phyloP scores from a whole-genome alignment of 92 coral and sea anemone species.

The Epizoanthus ramosus region DNA sequence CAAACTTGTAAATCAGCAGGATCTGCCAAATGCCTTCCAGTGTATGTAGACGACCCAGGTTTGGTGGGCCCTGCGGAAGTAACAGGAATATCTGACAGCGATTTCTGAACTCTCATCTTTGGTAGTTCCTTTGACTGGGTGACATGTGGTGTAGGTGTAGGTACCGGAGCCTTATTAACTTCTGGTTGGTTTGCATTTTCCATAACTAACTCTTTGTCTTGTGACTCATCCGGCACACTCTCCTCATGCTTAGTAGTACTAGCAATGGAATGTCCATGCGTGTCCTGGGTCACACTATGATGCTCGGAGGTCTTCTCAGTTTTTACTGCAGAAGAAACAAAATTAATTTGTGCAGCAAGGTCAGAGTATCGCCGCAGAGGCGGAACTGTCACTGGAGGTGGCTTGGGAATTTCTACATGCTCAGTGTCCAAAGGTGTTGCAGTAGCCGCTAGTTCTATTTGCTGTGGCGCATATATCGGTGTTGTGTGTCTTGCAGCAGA shows the following conservation, averaged over 20 bases:
- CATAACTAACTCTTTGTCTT: background rate
- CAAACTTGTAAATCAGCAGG: slow-evolving; percentile 29
- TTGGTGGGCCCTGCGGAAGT: no score
- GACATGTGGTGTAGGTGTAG: background rate
- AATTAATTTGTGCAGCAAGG: slow-evolving; percentile 61
- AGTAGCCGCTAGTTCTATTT: background rate
- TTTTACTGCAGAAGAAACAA: slow-evolving; percentile 56
- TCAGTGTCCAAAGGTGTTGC: slow-evolving; percentile 13
- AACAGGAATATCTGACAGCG: slow-evolving; percentile 4
- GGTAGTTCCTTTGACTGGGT: background rate
- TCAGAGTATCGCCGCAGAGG: slow-evolving; percentile 68
- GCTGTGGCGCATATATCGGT: background rate
- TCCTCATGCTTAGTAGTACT: background rate
- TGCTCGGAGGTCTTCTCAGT: slow-evolving; percentile 42
- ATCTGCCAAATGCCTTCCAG: background rate
- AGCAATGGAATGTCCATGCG: slow-evolving; percentile 19
- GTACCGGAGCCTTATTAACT: background rate
- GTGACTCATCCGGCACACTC: background rate
- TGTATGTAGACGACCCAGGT: no score
- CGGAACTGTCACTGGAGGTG: slow-evolving; percentile 72
- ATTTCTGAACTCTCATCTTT: background rate
- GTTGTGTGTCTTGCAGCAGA: background rate
- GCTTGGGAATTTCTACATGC: slow-evolving; percentile 60
- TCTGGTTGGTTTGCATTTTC: background rate
- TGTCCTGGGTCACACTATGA: slow-evolving; percentile 19